phyloP scores from a whole-genome alignment of 2,113 vertebrate species.

The Struthio camelus region DNA sequence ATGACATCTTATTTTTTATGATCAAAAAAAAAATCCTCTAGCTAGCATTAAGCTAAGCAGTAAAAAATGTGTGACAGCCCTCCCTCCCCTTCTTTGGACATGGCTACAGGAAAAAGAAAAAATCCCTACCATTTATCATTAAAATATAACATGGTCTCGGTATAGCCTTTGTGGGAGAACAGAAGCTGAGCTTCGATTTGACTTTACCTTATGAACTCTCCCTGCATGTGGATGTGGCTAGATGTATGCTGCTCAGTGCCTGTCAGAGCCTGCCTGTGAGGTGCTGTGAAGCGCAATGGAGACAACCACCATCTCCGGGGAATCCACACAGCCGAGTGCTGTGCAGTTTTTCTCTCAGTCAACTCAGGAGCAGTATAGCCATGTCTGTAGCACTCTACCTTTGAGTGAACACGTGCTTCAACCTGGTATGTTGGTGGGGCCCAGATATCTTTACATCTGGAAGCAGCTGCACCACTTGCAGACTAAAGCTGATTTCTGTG shows the following conservation, averaged over 20 bases:
- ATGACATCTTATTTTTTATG: neutral
- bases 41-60: neutral
- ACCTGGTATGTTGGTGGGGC: neutral
- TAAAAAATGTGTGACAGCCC: neutral
- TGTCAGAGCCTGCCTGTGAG: neutral
- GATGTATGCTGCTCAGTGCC: neutral
- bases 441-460: neutral
- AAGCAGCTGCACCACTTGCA: neutral
- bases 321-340: accelerated
- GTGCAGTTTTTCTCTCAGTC: neutral
- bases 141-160: neutral
- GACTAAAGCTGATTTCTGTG: neutral
- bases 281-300: neutral
- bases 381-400: neutral
- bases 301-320: neutral
- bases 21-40: neutral
- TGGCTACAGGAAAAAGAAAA: neutral
- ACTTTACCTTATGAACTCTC: neutral
- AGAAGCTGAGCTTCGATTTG: neutral
- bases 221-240: neutral
- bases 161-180: neutral
- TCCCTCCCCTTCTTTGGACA: neutral
- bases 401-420: neutral
- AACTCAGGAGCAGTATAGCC: accelerated
- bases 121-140: neutral